Percentiles rank a stretch among this genome's conserved stretches.
Conservation (phyloP, 1,140 invertebrate species). For the Asobara japonica region DNA sequence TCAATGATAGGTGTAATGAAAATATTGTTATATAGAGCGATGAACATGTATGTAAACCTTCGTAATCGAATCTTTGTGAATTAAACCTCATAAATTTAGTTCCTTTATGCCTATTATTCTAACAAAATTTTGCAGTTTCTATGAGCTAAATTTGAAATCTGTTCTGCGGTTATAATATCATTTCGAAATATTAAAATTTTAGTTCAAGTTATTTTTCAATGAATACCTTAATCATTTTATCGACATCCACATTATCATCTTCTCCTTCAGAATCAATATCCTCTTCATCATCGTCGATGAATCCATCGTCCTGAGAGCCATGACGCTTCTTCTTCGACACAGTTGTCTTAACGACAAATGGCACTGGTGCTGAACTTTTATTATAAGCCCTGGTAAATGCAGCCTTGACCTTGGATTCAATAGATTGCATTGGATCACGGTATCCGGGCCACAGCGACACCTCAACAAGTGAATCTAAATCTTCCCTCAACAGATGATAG, state of each 20-base stretch:
- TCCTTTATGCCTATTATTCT: no score
- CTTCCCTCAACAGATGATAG: constrained; percentile 89
- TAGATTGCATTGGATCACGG: constrained; percentile 76
- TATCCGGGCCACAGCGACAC: constrained; percentile 84
- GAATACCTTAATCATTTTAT: constrained; percentile 83
- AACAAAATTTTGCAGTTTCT: no score
- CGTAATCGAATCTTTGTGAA: no score
- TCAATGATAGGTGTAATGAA: no score
- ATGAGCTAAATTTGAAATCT: no score
- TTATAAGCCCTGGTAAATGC: constrained; percentile 94
- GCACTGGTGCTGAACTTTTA: constrained; percentile 78
- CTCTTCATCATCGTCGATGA: constrained; percentile 61
- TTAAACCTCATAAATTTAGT: neutral
- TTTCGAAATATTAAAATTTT: constrained; percentile 21
- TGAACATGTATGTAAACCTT: no score
- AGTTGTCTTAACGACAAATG: constrained; percentile 74
- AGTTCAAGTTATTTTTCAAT: neutral
- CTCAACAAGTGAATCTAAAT: constrained; percentile 89
- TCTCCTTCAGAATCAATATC: constrained; percentile 71
- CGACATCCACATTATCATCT: constrained; percentile 75
- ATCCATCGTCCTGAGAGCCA: constrained; percentile 59
- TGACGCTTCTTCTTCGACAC: constrained; percentile 69
- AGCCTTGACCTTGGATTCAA: constrained; percentile 85
- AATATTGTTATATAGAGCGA: no score
- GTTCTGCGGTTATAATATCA: no score